phyloP scores from a whole-genome alignment of 2,797 vertebrate genomes.

The Spheniscus humboldti region DNA sequence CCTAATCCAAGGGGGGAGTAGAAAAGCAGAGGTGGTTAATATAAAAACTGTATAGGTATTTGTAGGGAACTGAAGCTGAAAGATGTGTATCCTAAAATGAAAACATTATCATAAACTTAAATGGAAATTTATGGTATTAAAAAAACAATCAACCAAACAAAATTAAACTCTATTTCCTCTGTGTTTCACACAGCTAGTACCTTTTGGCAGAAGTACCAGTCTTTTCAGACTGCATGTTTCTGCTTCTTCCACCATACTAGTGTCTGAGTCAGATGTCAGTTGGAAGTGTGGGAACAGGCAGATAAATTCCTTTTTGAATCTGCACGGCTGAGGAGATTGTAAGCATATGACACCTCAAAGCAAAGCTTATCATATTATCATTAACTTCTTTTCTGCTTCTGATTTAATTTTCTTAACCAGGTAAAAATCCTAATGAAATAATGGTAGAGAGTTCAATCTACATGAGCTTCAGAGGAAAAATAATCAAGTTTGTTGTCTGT shows the following conservation, averaged over 20 bases:
- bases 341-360: neutral
- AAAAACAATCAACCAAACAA: neutral
- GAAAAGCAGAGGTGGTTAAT: neutral
- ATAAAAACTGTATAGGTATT: neutral
- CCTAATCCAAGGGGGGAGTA: fast-evolving
- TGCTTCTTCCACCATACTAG: neutral
- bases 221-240: neutral
- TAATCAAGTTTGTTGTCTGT: neutral
- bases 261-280: neutral
- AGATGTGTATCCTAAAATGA: neutral
- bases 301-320: neutral
- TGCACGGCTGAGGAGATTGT: neutral
- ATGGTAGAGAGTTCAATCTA: neutral
- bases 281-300: neutral
- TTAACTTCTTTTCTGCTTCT: neutral
- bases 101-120: neutral
- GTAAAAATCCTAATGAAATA: neutral
- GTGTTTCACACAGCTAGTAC: neutral
- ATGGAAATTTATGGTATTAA: neutral
- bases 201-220: neutral
- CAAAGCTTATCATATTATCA: neutral
- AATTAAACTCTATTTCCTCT: neutral
- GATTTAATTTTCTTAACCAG: neutral
- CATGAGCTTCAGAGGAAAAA: neutral
- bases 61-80: neutral